Percentiles rank a stretch among this genome's conserved stretches.
These are phyloP conservation scores for Holotrichia oblita DNA, from an alignment of 1,140 invertebrate species.

Conservation along the genomic window DNA sequence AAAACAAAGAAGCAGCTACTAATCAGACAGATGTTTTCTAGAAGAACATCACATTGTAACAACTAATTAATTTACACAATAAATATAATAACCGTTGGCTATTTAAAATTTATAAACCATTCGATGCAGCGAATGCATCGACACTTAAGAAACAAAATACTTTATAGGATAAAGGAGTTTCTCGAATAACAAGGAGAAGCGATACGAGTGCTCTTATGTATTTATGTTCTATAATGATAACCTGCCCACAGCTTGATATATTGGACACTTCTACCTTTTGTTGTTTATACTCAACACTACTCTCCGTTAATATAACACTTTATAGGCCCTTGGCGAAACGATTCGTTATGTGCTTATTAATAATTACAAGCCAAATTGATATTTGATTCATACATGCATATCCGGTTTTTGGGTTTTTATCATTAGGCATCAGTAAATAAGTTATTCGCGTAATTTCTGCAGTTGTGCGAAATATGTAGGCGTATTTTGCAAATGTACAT, in stretches of 20 bases:
- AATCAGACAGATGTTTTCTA: neutral
- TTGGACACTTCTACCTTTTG: slow-evolving; percentile 51
- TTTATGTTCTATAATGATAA: slow-evolving; percentile 56
- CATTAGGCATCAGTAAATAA: slow-evolving; percentile 24
- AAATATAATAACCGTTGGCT: slow-evolving; percentile 47
- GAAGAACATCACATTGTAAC: neutral
- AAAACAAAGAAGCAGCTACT: too few relatives aligned
- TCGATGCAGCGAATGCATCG: slow-evolving; percentile 34
- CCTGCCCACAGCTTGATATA: slow-evolving; percentile 55
- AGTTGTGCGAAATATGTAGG: neutral
- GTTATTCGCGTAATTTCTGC: neutral
- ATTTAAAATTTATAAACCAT: slow-evolving; percentile 46
- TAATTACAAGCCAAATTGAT: slow-evolving; percentile 56
- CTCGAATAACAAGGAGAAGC: slow-evolving; percentile 47
- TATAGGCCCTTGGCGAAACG: slow-evolving; percentile 52
- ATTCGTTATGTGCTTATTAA: slow-evolving; percentile 52
- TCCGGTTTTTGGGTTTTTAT: slow-evolving; percentile 35
- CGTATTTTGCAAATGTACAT: neutral
- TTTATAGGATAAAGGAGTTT: slow-evolving; percentile 43
- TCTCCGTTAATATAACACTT: slow-evolving; percentile 55
- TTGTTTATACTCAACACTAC: slow-evolving; percentile 51
- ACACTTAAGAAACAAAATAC: slow-evolving; percentile 44
- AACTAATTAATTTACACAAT: slow-evolving; percentile 26
- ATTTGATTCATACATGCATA: slow-evolving; percentile 47
- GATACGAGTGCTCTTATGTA: slow-evolving; percentile 51